Percentiles rank a stretch among this genome's conserved stretches.
Evolutionary conservation across 2,113 vertebrate species (phyloP).

Genomic region (Neogobius melanostomus): DNA sequence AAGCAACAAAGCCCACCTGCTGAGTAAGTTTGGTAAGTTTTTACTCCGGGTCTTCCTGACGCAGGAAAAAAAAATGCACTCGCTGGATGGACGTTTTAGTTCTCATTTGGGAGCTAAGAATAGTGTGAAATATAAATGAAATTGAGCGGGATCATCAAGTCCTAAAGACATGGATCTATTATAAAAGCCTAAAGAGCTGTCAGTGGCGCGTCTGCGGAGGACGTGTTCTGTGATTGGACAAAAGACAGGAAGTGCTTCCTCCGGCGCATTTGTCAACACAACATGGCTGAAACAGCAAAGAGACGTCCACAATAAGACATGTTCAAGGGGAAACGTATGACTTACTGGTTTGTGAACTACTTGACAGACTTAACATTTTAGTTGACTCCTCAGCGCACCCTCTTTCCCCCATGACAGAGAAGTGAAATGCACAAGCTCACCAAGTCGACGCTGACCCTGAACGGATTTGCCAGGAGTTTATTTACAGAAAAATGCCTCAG

Average conservation of each 20-base stretch:
- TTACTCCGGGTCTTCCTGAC: not conserved
- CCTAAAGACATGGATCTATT: too few species aligned
- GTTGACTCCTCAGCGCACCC: slow-evolving; percentile 2
- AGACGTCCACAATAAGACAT: slow-evolving; percentile 46
- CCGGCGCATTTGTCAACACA: slow-evolving; percentile 54
- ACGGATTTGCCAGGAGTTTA: slow-evolving; percentile 54
- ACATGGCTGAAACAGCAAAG: slow-evolving; percentile 60
- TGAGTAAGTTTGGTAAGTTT: slow-evolving; percentile 22
- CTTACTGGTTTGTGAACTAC: not conserved
- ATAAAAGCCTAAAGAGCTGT: not conserved
- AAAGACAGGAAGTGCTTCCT: slow-evolving; percentile 52
- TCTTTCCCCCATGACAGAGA: slow-evolving; percentile 14
- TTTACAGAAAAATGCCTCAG: slow-evolving; percentile 45
- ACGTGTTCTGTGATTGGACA: slow-evolving; percentile 57
- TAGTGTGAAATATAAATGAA: not conserved
- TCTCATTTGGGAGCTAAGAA: not conserved
- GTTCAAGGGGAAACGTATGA: slow-evolving; percentile 45
- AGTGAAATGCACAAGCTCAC: slow-evolving; percentile 65
- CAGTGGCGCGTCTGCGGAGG: not conserved
- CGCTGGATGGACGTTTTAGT: not conserved
- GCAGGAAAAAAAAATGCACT: not conserved
- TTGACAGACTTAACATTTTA: not conserved
- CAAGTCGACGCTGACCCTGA: slow-evolving; percentile 57
- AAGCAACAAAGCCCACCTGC: slow-evolving; percentile 32
- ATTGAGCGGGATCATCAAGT: slow-evolving; percentile 30